Evolutionary conservation across 2,797 vertebrate genomes (phyloP).

Genomic region (Atherinosoma microstoma): DNA sequence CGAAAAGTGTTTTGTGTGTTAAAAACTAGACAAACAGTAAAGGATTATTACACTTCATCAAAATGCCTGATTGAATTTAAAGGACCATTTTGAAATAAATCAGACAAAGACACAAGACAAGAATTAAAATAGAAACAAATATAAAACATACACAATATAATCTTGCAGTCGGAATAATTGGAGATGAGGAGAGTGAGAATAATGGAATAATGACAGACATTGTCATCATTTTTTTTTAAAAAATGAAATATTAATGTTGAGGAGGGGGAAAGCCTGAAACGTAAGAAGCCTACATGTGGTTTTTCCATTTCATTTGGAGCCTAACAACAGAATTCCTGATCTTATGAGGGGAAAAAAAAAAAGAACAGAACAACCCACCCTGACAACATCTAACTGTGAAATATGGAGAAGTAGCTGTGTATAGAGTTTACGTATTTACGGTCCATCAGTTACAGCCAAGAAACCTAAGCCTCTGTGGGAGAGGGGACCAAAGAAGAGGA

Average conservation of each 20-base stretch:
- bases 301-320: slow-evolving; percentile 43
- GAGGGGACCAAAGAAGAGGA: slow-evolving; percentile 37
- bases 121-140: too few relatives aligned
- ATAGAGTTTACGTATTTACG: slow-evolving; percentile 42
- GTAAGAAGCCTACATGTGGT: slow-evolving; percentile 18
- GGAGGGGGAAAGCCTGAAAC: slow-evolving; percentile 15
- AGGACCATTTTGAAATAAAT: too few relatives aligned
- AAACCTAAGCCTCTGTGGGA: slow-evolving; percentile 65
- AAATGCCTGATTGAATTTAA: too few relatives aligned
- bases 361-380: slow-evolving; percentile 12
- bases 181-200: too few relatives aligned
- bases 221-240: not conserved
- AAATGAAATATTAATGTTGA: not conserved
- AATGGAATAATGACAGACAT: not conserved
- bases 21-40: too few relatives aligned
- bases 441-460: slow-evolving; percentile 69
- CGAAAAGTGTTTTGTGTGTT: too few relatives aligned
- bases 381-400: slow-evolving; percentile 50
- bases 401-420: slow-evolving; percentile 25
- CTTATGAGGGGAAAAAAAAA: not conserved
- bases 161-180: too few relatives aligned
- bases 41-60: too few relatives aligned
- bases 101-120: too few relatives aligned
- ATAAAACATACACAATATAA: too few relatives aligned
- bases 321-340: slow-evolving; percentile 32